A percentile compares a stretch with the other conserved stretches of the same genome.
phyloP scores from a whole-genome alignment of 2,113 vertebrate genomes.

The Eonycteris spelaea region DNA sequence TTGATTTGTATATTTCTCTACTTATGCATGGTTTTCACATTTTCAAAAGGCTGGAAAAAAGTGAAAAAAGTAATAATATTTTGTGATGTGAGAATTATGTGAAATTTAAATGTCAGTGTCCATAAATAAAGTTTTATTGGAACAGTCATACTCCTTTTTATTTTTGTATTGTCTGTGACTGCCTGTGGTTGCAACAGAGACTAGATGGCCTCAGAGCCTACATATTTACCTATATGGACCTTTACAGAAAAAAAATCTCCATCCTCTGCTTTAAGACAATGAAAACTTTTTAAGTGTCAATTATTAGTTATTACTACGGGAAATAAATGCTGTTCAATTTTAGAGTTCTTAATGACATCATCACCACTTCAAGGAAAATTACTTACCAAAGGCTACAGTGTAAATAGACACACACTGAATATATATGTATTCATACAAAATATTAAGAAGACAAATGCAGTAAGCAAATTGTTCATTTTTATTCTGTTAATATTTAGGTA shows the following conservation, averaged over 20 bases:
- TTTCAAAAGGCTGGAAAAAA: not conserved
- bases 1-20: not conserved
- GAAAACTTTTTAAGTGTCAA: not conserved
- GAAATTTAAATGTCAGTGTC: not conserved
- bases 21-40: not conserved
- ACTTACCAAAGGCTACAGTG: not conserved
- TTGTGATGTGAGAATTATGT: not conserved
- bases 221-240: not conserved
- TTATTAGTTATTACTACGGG: not conserved
- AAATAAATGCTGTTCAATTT: not conserved
- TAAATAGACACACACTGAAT: not conserved
- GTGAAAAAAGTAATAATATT: not conserved
- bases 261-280: not conserved
- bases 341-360: not conserved
- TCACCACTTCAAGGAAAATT: not conserved
- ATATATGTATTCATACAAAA: not conserved
- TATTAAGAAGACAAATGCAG: not conserved
- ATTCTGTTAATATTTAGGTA: slow-evolving; percentile 22
- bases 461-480: not conserved
- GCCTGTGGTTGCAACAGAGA: not conserved
- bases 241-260: not conserved
- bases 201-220: not conserved
- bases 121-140: not conserved
- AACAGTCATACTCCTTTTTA: not conserved
- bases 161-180: not conserved